Evolutionary conservation across 2,888 invertebrate genomes (phyloP).

Genomic region (Macropis europaea): DNA sequence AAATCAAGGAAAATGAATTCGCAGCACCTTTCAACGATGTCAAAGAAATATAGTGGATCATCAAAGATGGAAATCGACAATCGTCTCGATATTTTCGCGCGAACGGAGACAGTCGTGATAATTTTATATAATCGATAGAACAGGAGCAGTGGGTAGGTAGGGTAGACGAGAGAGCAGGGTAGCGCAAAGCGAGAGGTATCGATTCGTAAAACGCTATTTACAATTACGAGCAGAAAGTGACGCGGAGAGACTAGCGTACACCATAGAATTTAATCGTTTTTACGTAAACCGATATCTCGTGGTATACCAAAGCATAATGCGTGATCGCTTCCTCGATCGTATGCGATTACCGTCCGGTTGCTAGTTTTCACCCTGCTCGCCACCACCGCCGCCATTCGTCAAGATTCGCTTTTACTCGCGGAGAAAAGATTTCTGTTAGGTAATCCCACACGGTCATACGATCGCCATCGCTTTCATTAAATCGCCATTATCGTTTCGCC

Average conservation of each 20-base stretch:
- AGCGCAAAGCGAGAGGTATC: slow-evolving; percentile 19
- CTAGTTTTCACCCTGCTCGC: slow-evolving; percentile 46
- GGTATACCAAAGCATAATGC: slow-evolving; percentile 59
- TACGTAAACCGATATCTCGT: slow-evolving; percentile 56
- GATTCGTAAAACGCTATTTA: slow-evolving; percentile 35
- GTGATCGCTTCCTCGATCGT: slow-evolving; percentile 65
- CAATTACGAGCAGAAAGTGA: slow-evolving; percentile 27
- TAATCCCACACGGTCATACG: slow-evolving; percentile 46
- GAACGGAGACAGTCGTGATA: slow-evolving; percentile 17
- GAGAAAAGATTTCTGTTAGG: slow-evolving; percentile 51
- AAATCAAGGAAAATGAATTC: no score
- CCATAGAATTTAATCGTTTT: slow-evolving; percentile 53
- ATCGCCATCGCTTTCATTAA: slow-evolving; percentile 46
- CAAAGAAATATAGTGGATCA: no score
- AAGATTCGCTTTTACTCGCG: slow-evolving; percentile 55
- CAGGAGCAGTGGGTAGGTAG: background rate
- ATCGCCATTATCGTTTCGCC: slow-evolving; percentile 18
- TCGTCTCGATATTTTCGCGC: no score
- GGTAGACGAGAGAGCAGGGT: background rate
- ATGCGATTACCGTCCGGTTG: slow-evolving; percentile 59
- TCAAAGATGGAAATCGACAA: no score
- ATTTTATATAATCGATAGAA: slow-evolving; percentile 48
- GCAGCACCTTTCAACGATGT: no score
- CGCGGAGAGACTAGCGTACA: slow-evolving; percentile 31
- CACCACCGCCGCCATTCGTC: background rate